Percentiles rank a stretch among this genome's conserved stretches.
phyloP scores from a whole-genome alignment of 2,888 invertebrate genomes.

The Petrolisthes manimaculis region DNA sequence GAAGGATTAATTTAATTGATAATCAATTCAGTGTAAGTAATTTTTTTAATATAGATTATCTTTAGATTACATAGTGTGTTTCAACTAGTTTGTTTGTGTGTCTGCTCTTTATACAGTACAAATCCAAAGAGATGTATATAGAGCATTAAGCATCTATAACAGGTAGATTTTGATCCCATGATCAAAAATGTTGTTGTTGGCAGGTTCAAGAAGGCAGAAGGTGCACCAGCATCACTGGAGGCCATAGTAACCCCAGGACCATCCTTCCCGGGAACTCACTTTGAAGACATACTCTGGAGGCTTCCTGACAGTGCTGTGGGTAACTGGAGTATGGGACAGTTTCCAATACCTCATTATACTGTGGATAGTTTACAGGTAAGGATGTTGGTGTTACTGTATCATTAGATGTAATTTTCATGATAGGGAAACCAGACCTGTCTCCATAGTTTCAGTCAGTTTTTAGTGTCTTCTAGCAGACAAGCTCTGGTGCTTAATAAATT shows the following conservation, averaged over 20 bases:
- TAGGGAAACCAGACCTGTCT: background rate
- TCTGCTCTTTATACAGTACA: too few relatives aligned
- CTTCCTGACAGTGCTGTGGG: background rate
- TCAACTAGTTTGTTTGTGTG: too few relatives aligned
- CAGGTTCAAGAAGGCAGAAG: conserved; percentile 40
- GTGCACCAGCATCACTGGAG: conserved; percentile 32
- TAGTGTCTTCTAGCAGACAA: background rate
- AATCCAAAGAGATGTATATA: too few relatives aligned
- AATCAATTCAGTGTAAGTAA: too few relatives aligned
- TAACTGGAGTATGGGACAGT: conserved; percentile 38
- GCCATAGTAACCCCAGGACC: conserved; percentile 27
- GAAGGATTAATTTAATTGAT: too few relatives aligned
- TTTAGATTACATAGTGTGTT: too few relatives aligned
- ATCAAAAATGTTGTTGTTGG: background rate
- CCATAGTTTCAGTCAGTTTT: background rate
- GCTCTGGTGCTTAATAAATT: background rate
- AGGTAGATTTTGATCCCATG: too few relatives aligned
- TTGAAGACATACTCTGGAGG: conserved; percentile 27
- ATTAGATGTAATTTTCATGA: background rate
- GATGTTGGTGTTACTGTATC: background rate
- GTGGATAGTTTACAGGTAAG: conserved; percentile 44
- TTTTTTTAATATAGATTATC: too few relatives aligned
- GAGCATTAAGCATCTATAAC: too few relatives aligned
- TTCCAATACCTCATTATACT: conserved; percentile 15
- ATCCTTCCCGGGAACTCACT: conserved; percentile 16